Base-by-base conservation (phyloP, 1,140 invertebrate species). In the Drosophila kikkawai region DNA sequence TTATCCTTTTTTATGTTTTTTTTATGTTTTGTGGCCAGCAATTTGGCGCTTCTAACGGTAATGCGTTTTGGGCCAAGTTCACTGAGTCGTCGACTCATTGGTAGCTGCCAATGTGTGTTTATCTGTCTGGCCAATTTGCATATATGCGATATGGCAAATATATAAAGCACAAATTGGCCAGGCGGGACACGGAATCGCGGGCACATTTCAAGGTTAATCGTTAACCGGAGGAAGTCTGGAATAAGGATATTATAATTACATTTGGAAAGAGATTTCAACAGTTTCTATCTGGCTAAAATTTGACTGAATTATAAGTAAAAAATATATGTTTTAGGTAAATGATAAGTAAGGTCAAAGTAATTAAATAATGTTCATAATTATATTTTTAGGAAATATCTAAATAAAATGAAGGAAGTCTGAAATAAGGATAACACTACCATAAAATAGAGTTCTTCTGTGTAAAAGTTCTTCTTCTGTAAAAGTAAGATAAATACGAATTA, bases 101-200 rank as follows among this genome's bases (percentile, higher is more conserved):
- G 57, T 56, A 70, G 53, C 48, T 55, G 66, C 17, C 55, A 63
- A 80, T 87, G 69, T 87, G 65, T 88, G 69, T 87, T 87, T 87
- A 87, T 88, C 84, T 88, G 84, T 87, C 84, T 87, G 84, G 79
- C 65, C 29, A 48, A 87, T 87, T 87, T 87, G 84, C 84, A 87
- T 87, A 87, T 78, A 37, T 81, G 83, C 73, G 80, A 87, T 88
- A 88, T 75, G 26, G 32, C 42, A 56, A 75, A 77, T 67, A 77
- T 67, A 77, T 67, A 26, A 37, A 45, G 17, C 34, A 50, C 22
- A 51, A 73, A 60, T 73, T 70, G 48, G 48, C 2, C n/a, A 39
- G 37, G 42, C 34, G 22, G 48, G 41, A 47, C 39, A 32, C 57
- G 70, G 61, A 63, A 80, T 84, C 74, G 65, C 45, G 48, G 5